phyloP scores from a whole-genome alignment of 2,113 vertebrate species.

The Ictidomys tridecemlineatus region DNA sequence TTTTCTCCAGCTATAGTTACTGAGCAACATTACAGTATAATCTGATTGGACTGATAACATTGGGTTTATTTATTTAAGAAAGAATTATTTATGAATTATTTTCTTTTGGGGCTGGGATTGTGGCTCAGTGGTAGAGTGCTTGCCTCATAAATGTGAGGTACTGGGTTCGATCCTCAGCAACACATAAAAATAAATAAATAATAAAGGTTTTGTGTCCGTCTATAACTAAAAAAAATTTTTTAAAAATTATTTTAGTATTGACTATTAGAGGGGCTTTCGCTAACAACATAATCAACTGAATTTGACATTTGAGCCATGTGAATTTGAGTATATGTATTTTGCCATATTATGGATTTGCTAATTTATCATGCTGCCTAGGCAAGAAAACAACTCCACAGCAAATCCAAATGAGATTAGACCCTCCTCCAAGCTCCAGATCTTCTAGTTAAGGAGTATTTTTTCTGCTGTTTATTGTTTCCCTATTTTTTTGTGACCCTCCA shows the following conservation, averaged over 20 bases:
- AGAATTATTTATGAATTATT: neutral
- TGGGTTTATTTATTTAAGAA: slow-evolving; percentile 29
- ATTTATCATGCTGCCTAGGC: neutral
- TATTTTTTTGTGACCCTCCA: neutral
- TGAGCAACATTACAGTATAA: neutral
- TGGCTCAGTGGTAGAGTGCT: too few relatives aligned
- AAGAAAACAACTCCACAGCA: slow-evolving; percentile 45
- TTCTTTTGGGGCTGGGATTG: too few relatives aligned
- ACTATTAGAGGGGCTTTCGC: slow-evolving; percentile 21
- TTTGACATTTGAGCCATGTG: slow-evolving; percentile 40
- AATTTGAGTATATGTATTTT: slow-evolving; percentile 44
- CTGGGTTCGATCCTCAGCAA: too few relatives aligned
- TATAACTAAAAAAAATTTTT: too few relatives aligned
- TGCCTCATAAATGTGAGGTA: too few relatives aligned
- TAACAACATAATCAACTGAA: neutral
- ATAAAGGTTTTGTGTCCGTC: too few relatives aligned
- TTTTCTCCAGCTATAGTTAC: neutral
- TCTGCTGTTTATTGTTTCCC: neutral
- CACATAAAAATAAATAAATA: too few relatives aligned
- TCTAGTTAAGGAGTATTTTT: neutral
- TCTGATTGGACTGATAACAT: neutral
- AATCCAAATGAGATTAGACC: neutral
- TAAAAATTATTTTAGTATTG: neutral
- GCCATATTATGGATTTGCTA: slow-evolving; percentile 21
- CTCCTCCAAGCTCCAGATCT: neutral